A percentile compares a stretch with the other conserved stretches of the same genome.
These are phyloP conservation scores for Lingula anatina DNA, from an alignment of 2,888 invertebrate species.

Conservation along the genomic window DNA sequence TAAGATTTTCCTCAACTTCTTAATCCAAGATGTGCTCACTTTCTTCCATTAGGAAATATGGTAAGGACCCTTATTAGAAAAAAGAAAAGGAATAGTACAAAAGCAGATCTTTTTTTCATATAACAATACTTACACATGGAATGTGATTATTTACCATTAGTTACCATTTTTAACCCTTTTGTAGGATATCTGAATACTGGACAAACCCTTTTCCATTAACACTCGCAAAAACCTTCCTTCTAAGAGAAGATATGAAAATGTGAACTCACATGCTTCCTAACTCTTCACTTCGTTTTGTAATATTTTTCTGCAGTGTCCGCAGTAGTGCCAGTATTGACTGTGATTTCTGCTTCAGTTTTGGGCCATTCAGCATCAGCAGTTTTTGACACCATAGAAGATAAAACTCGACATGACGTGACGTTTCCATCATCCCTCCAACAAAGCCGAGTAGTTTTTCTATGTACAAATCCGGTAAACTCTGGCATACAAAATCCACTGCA, in stretches of 20 bases:
- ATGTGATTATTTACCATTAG: too few relatives aligned
- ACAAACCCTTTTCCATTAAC: too few relatives aligned
- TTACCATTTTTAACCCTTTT: too few relatives aligned
- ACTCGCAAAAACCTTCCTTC: too few relatives aligned
- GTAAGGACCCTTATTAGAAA: too few relatives aligned
- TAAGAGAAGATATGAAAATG: neutral
- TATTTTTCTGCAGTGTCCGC: constrained; percentile 60
- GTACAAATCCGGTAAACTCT: constrained; percentile 68
- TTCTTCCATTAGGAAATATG: too few relatives aligned
- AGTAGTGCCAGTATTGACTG: constrained; percentile 63
- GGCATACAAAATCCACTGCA: constrained; percentile 72
- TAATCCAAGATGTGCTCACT: too few relatives aligned
- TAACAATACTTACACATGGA: neutral
- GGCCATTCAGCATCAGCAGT: constrained; percentile 64
- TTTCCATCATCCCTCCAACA: constrained; percentile 67
- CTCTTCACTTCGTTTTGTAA: constrained; percentile 74
- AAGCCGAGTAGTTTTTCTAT: constrained; percentile 69
- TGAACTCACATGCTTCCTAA: constrained; percentile 71
- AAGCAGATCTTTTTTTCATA: neutral
- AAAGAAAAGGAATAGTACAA: neutral
- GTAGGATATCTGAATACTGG: too few relatives aligned
- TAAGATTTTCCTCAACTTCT: too few relatives aligned
- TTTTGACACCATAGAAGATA: constrained; percentile 73
- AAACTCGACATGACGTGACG: constrained; percentile 80
- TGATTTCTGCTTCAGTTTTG: constrained; percentile 53